These are phyloP conservation scores for Lycodopsis pacificus DNA, from an alignment of 2,797 vertebrate species.

Conservation along the genomic window DNA sequence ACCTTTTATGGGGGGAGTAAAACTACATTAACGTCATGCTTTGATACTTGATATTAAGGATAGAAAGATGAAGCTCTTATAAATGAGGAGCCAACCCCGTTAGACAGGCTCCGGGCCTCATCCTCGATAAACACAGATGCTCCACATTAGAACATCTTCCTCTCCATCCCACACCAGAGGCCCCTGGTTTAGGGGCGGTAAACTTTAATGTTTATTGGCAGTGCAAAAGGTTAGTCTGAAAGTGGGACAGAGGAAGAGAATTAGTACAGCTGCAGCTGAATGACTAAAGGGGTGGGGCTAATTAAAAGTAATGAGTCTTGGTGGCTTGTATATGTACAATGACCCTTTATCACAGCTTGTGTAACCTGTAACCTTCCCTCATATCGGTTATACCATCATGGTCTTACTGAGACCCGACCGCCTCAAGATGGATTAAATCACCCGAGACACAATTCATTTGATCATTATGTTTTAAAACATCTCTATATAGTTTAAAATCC, in stretches of 20 bases:
- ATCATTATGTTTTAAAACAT: conserved; percentile 2
- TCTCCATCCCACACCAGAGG: background rate
- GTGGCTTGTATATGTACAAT: conserved; percentile 2
- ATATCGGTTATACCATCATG: conserved; percentile 9
- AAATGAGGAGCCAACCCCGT: background rate
- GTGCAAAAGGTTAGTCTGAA: conserved; percentile 15
- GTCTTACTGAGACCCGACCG: background rate
- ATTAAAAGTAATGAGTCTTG: conserved; percentile 24
- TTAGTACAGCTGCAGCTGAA: conserved; percentile 16
- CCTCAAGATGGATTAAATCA: background rate
- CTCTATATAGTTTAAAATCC: background rate
- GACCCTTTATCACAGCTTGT: conserved; percentile 4
- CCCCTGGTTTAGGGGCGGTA: conserved; percentile 25
- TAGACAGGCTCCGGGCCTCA: background rate
- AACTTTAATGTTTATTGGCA: conserved; percentile 25
- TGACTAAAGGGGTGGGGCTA: background rate
- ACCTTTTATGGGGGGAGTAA: background rate
- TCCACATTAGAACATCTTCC: background rate
- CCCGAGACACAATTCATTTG: background rate
- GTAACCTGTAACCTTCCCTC: conserved; percentile 10
- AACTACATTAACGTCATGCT: conserved; percentile 2
- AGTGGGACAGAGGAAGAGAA: background rate
- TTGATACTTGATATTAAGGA: background rate
- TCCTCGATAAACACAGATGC: background rate
- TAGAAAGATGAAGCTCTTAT: background rate